Conservation (phyloP, 2,888 invertebrate species). For the Coenonympha arcania region DNA sequence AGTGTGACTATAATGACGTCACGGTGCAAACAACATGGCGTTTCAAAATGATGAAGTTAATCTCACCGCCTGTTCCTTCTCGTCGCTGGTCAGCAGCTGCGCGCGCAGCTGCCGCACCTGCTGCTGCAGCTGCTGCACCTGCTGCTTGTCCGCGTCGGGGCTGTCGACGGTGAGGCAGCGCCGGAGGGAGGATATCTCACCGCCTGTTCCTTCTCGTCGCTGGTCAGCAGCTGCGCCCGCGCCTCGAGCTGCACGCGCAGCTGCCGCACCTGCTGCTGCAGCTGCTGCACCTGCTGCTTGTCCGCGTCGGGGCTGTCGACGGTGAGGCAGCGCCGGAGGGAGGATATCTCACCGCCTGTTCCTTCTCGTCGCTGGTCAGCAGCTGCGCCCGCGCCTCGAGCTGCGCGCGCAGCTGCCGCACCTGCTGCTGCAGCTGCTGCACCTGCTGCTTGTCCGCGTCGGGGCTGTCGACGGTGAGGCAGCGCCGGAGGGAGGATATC, state of each 20-base stretch:
- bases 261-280: constrained; percentile 49
- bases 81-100: constrained; percentile 45
- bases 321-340: constrained; percentile 33
- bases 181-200: constrained; percentile 26
- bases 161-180: constrained; percentile 35
- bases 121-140: constrained; percentile 40
- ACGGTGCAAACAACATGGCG: no score
- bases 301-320: constrained; percentile 39
- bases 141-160: constrained; percentile 39
- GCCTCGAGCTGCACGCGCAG: constrained; percentile 63
- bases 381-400: constrained; percentile 51
- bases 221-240: constrained; percentile 30
- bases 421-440: constrained; percentile 44
- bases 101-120: constrained; percentile 57
- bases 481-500: constrained; percentile 30
- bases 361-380: constrained; percentile 30
- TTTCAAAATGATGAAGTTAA: no score
- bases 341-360: constrained; percentile 24
- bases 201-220: constrained; percentile 32
- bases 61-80: constrained; percentile 60
- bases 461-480: constrained; percentile 33
- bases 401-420: constrained; percentile 55
- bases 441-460: constrained; percentile 42
- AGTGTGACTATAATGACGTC: no score
- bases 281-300: constrained; percentile 40